Percentiles rank a stretch among this genome's conserved stretches.
Evolutionary conservation across 2,797 vertebrate genomes (phyloP).

Genomic region (Rhynchotus rufescens): DNA sequence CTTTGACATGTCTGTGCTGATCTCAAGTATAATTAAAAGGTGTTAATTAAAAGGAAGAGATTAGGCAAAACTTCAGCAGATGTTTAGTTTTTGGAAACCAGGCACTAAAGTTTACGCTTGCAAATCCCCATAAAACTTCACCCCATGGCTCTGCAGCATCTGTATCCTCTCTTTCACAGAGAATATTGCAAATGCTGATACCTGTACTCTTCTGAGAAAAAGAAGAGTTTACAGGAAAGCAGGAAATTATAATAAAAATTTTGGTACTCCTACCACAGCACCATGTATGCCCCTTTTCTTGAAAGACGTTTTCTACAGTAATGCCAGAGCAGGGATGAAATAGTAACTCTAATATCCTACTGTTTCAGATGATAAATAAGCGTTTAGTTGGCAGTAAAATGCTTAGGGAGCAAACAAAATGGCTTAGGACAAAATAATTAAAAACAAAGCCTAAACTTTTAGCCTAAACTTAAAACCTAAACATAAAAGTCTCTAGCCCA

Average conservation of each 20-base stretch:
- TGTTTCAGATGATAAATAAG: not conserved
- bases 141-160: not conserved
- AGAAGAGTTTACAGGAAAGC: not conserved
- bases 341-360: not conserved
- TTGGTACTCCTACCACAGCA: not conserved
- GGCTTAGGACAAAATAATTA: not conserved
- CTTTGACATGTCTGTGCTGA: not conserved
- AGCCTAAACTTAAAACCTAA: not conserved
- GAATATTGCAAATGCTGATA: not conserved
- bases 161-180: not conserved
- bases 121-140: not conserved
- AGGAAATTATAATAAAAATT: not conserved
- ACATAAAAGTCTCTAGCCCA: not conserved
- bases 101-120: not conserved
- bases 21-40: not conserved
- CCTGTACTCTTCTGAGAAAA: not conserved
- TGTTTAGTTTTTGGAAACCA: not conserved
- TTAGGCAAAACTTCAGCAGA: not conserved
- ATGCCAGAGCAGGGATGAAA: not conserved
- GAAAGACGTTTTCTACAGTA: not conserved
- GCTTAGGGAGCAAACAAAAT: not conserved
- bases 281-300: rapidly evolving
- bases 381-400: not conserved
- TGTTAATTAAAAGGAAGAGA: not conserved
- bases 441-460: not conserved